phyloP scores from a whole-genome alignment of 1,140 invertebrate species.

The Sitophilus oryzae region DNA sequence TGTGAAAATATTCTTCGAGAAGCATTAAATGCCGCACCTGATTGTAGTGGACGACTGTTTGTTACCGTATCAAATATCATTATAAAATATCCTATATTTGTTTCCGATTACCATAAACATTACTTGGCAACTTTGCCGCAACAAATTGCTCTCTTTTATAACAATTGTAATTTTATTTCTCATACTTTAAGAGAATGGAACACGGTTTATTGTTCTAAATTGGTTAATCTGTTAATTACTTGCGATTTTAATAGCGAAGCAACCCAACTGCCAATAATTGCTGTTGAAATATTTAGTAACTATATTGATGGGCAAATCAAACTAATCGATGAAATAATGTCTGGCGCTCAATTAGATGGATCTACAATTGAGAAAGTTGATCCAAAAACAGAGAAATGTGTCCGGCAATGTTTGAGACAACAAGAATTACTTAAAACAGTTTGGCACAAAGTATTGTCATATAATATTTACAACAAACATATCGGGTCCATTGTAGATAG shows the following conservation, averaged over 20 bases:
- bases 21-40: slow-evolving; percentile 54
- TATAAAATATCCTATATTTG: slow-evolving; percentile 69
- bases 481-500: slow-evolving; percentile 45
- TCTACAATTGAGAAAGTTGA: slow-evolving; percentile 49
- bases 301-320: slow-evolving; percentile 41
- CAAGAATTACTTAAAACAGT: slow-evolving; percentile 78
- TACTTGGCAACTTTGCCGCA: slow-evolving; percentile 76
- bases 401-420: slow-evolving; percentile 78
- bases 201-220: slow-evolving; percentile 16
- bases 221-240: slow-evolving; percentile 1
- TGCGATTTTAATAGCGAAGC: slow-evolving; percentile 25
- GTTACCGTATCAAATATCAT: slow-evolving; percentile 68
- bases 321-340: slow-evolving; percentile 40
- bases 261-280: slow-evolving; percentile 46
- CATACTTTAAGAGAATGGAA: slow-evolving; percentile 63
- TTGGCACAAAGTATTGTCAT: slow-evolving; percentile 59
- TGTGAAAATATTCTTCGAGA: slow-evolving; percentile 68
- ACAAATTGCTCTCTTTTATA: slow-evolving; percentile 84
- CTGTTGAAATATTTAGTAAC: slow-evolving; percentile 44
- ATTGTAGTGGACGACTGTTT: slow-evolving; percentile 61
- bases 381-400: slow-evolving; percentile 60
- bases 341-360: slow-evolving; percentile 28
- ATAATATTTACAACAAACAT: slow-evolving; percentile 45
- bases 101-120: slow-evolving; percentile 72
- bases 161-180: slow-evolving; percentile 85